Evolutionary conservation across 2,797 vertebrate genomes (phyloP).

Genomic region (Macroramphosus scolopax): DNA sequence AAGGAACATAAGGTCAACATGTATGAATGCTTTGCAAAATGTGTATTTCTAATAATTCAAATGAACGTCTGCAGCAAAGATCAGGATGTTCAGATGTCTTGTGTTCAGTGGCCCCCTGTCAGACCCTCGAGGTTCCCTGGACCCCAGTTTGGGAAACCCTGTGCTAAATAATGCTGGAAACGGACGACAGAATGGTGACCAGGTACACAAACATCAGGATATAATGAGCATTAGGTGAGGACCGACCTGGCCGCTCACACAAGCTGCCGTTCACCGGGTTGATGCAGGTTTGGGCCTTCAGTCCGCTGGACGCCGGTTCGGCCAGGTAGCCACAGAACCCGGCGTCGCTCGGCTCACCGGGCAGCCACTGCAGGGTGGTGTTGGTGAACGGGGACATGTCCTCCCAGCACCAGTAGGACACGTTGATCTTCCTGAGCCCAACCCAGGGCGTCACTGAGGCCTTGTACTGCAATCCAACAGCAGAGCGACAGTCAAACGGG

Average conservation of each 20-base stretch:
- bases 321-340: slow-evolving; percentile 95
- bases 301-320: slow-evolving; percentile 83
- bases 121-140: no score
- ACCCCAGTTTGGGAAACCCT: no score
- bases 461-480: slow-evolving; percentile 78
- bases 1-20: no score
- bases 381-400: slow-evolving; percentile 98
- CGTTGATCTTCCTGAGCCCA: slow-evolving; percentile 94
- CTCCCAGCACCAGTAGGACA: slow-evolving; percentile 99
- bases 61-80: no score
- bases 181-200: no score
- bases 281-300: slow-evolving; percentile 93
- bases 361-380: slow-evolving; percentile 90
- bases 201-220: no score
- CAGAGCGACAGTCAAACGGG: slow-evolving; percentile 11
- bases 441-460: slow-evolving; percentile 92
- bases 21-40: no score
- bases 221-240: no score
- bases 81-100: no score
- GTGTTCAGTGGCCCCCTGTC: no score
- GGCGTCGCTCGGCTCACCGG: slow-evolving; percentile 89
- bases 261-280: slow-evolving; percentile 91
- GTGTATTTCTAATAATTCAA: no score
- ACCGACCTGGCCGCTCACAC: slow-evolving; percentile 89
- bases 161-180: no score